Conservation (phyloP, 1,140 invertebrate species). For the Procambarus clarkii region DNA sequence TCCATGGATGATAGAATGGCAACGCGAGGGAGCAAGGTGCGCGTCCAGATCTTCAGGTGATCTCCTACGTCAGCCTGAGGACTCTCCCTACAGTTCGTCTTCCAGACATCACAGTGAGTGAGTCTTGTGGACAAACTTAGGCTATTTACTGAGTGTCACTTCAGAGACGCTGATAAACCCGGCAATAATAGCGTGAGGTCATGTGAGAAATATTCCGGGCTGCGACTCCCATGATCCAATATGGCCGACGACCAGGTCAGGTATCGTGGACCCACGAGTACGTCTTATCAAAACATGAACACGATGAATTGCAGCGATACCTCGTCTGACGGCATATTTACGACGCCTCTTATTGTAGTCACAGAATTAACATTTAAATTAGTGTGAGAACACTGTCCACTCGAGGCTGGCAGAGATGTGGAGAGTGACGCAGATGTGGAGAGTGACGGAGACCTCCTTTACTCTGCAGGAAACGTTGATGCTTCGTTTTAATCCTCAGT, state of each 20-base stretch:
- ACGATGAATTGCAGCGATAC: constrained; percentile 50
- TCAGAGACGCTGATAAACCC: constrained; percentile 32
- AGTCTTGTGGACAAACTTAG: constrained; percentile 25
- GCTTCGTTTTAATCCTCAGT: too few species aligned
- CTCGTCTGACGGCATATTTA: constrained; percentile 43
- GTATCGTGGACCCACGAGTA: constrained; percentile 3
- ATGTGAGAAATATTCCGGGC: constrained; percentile 18
- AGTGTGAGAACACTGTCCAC: constrained; percentile 30
- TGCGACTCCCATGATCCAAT: constrained; percentile 24
- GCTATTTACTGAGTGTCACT: constrained; percentile 39
- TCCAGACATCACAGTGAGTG: constrained; percentile 22
- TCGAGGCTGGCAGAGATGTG: neutral
- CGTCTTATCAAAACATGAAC: constrained; percentile 53
- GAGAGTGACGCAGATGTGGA: neutral
- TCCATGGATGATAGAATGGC: neutral
- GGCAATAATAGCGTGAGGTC: constrained; percentile 29
- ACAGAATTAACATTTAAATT: constrained; percentile 57
- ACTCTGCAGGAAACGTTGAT: neutral
- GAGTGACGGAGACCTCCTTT: neutral
- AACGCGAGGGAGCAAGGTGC: neutral
- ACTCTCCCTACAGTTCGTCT: constrained; percentile 15
- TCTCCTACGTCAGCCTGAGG: constrained; percentile 5
- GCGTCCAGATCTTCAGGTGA: constrained; percentile 41
- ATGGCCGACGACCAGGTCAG: constrained; percentile 9
- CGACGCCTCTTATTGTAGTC: constrained; percentile 33